phyloP scores from a whole-genome alignment of 2,113 vertebrate species.

The Seriola quinqueradiata region DNA sequence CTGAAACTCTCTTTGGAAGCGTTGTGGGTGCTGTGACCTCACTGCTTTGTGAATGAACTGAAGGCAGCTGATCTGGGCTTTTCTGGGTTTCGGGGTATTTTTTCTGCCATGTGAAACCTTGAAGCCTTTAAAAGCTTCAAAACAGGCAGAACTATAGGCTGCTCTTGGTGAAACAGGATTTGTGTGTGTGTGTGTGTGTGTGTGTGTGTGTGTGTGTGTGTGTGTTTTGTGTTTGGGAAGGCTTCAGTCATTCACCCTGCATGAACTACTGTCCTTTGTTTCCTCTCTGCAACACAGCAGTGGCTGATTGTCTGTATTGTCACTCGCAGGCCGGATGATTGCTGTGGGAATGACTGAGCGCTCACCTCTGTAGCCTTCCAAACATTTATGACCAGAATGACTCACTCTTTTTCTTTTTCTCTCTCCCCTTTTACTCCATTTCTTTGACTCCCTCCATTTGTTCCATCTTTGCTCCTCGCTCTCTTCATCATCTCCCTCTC shows the following conservation, averaged over 20 bases:
- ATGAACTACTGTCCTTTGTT: conserved; percentile 66
- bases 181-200: conserved; percentile 20
- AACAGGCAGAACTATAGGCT: conserved; percentile 9
- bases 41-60: conserved; percentile 9
- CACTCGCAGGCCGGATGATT: conserved; percentile 41
- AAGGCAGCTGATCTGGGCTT: conserved; percentile 20
- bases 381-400: conserved; percentile 50
- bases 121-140: conserved; percentile 17
- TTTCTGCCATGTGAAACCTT: conserved; percentile 5
- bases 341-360: conserved; percentile 47
- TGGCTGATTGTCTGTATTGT: conserved; percentile 57
- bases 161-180: conserved; percentile 30
- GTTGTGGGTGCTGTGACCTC: conserved; percentile 6
- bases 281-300: conserved; percentile 63
- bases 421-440: conserved; percentile 6
- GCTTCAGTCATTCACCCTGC: conserved; percentile 53
- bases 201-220: conserved; percentile 30
- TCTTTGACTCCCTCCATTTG: background rate
- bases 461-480: conserved; percentile 5
- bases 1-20: conserved; percentile 10
- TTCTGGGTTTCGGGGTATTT: conserved; percentile 13
- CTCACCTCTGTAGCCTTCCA: conserved; percentile 30
- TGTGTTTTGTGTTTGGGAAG: conserved; percentile 38
- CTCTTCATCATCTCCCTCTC: conserved; percentile 19
- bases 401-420: conserved; percentile 40